Conservation (phyloP, 2,113 vertebrate genomes). For the Anguilla japonica region DNA sequence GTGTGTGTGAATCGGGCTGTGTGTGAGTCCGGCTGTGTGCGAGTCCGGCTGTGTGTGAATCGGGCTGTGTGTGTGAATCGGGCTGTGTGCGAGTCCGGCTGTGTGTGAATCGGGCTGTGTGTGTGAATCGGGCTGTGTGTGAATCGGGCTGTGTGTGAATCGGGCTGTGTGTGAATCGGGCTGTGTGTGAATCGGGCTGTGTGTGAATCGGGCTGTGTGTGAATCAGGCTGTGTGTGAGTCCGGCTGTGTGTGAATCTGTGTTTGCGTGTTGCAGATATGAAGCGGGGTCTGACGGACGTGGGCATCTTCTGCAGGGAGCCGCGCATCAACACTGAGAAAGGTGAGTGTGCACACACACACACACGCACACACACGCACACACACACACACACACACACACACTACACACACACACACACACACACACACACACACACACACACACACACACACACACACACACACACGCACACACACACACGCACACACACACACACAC, state of each 20-base stretch:
- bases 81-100: too few species aligned
- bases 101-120: neutral
- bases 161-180: neutral
- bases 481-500: neutral
- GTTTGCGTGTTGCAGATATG: constrained; percentile 78
- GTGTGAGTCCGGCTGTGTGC: too few species aligned
- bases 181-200: too few species aligned
- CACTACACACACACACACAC: too few species aligned
- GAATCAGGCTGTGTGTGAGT: too few species aligned
- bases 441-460: too few species aligned
- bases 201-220: too few species aligned
- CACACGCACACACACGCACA: too few species aligned
- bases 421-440: neutral
- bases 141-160: neutral
- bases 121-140: neutral
- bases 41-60: too few species aligned
- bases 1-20: too few species aligned
- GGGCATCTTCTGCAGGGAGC: constrained; percentile 84
- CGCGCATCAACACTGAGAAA: constrained; percentile 83
- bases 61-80: neutral
- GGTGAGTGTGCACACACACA: constrained; percentile 64
- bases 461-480: too few species aligned
- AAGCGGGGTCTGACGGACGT: constrained; percentile 88
- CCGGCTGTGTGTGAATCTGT: neutral
- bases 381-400: too few species aligned